Evolutionary conservation across 2,888 invertebrate genomes (phyloP).

Genomic region (Trachelus tabidus): DNA sequence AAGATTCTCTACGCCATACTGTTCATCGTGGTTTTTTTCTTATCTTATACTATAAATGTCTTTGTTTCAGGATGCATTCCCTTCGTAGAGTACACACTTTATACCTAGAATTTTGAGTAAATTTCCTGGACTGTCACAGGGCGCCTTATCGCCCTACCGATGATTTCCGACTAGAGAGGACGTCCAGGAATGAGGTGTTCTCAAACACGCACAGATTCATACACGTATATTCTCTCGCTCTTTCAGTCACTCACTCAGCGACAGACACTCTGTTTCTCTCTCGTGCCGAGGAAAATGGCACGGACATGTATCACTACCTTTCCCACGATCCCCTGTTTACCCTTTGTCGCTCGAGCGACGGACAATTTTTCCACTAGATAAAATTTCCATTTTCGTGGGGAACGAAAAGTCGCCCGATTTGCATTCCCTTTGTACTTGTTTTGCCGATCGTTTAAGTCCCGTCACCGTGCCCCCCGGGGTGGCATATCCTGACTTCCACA

Average conservation of each 20-base stretch:
- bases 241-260: neutral
- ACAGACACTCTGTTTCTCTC: slow-evolving; percentile 6
- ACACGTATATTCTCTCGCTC: neutral
- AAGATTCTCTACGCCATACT: neutral
- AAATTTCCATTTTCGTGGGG: slow-evolving; percentile 15
- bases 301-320: slow-evolving; percentile 1
- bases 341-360: neutral
- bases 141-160: neutral
- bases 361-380: slow-evolving; percentile 16
- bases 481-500: neutral
- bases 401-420: neutral
- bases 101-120: neutral
- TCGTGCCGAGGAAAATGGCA: slow-evolving; percentile 2
- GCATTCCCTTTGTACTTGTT: slow-evolving; percentile 3
- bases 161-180: neutral
- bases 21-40: neutral
- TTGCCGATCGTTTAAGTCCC: neutral
- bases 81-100: neutral
- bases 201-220: neutral
- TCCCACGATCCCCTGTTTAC: slow-evolving; percentile 1
- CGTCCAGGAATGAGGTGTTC: neutral
- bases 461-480: neutral
- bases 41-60: too few species aligned
- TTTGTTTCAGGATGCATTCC: neutral
- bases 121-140: neutral